Conservation (phyloP, 1,140 invertebrate genomes). For the Kradibia gibbosae region DNA sequence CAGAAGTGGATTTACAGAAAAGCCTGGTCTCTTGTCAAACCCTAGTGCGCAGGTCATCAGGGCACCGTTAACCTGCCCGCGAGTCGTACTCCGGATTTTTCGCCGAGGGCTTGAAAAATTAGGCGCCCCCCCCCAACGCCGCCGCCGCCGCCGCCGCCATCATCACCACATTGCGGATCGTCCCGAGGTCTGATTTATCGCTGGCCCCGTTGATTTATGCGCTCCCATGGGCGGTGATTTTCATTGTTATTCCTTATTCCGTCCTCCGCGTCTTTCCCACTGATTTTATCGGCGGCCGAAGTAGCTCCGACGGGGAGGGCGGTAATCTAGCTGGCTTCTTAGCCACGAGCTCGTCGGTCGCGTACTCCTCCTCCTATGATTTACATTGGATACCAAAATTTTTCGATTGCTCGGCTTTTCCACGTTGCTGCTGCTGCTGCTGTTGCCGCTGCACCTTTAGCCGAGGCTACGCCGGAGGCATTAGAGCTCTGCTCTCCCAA, state of each 20-base stretch:
- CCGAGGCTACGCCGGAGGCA: not conserved
- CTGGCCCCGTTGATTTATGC: not conserved
- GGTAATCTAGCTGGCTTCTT: not conserved
- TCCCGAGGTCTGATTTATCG: conserved; percentile 13
- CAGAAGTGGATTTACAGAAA: conserved; percentile 21
- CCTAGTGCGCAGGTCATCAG: too few species aligned
- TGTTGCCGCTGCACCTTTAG: not conserved
- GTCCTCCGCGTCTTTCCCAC: not conserved
- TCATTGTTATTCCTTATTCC: conserved; percentile 15
- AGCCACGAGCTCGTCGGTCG: not conserved
- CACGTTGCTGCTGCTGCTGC: not conserved
- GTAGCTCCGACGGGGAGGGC: not conserved
- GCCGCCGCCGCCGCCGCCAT: too few species aligned
- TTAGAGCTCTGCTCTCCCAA: not conserved
- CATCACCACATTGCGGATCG: too few species aligned
- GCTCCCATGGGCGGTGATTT: conserved; percentile 24
- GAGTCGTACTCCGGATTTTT: not conserved
- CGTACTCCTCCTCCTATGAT: not conserved
- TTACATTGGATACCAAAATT: conserved; percentile 3
- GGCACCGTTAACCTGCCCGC: not conserved
- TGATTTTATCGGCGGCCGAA: not conserved
- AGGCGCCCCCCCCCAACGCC: not conserved
- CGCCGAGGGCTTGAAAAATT: not conserved
- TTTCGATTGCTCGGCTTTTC: not conserved
- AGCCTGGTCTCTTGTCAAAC: not conserved